Percentiles rank a stretch among this genome's conserved stretches.
Evolutionary conservation across 2,888 invertebrate species (phyloP).

Genomic region (Meloe dianella): DNA sequence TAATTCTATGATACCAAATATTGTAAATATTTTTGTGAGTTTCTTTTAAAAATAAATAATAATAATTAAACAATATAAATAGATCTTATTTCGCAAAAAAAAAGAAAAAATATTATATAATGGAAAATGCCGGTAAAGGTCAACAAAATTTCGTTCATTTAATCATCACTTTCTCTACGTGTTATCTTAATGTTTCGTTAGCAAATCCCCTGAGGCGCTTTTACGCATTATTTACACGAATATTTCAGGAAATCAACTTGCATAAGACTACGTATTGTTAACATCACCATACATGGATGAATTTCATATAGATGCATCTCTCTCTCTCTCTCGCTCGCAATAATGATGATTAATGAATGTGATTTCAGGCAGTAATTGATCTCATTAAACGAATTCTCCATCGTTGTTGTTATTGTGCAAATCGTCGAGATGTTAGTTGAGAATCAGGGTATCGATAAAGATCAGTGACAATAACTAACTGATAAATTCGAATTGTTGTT

Average conservation of each 20-base stretch:
- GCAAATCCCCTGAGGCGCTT: not conserved
- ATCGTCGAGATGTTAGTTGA: not conserved
- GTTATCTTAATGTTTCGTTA: not conserved
- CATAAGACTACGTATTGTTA: not conserved
- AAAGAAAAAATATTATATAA: too few species aligned
- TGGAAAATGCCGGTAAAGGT: not conserved
- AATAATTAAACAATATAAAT: not conserved
- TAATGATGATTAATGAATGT: not conserved
- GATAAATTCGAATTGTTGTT: not conserved
- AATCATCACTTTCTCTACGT: constrained; percentile 3
- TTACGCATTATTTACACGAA: not conserved
- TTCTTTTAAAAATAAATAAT: constrained; percentile 27
- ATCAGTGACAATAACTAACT: not conserved
- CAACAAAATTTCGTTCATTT: not conserved
- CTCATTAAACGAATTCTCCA: not conserved
- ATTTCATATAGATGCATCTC: not conserved
- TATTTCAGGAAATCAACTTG: constrained; percentile 5
- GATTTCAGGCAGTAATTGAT: not conserved
- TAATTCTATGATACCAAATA: constrained; percentile 49
- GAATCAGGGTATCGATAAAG: not conserved
- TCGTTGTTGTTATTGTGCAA: not conserved
- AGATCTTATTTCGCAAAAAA: not conserved
- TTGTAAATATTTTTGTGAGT: constrained; percentile 43
- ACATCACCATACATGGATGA: not conserved
- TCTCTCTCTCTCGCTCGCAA: too few species aligned